Conservation (phyloP, 1,140 invertebrate genomes). For the Apis cerana region DNA sequence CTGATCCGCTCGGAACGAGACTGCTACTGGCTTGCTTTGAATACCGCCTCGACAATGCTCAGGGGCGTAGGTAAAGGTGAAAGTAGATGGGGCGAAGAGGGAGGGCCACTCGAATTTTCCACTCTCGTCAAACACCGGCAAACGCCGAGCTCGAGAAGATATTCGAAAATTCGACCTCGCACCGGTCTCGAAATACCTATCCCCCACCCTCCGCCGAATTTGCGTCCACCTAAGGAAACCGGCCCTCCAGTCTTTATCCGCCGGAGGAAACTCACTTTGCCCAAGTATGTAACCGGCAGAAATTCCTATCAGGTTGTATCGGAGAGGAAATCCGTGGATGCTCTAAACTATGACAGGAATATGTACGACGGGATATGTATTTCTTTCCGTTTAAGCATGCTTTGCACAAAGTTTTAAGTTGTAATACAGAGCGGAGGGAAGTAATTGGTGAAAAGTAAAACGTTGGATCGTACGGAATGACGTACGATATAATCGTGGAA, state of each 20-base stretch:
- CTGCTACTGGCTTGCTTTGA: constrained; percentile 41
- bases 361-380: no score
- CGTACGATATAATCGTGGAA: no score
- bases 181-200: constrained; percentile 29
- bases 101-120: constrained; percentile 59
- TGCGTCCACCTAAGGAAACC: constrained; percentile 20
- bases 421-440: no score
- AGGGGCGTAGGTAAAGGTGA: constrained; percentile 36
- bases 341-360: background rate
- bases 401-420: background rate
- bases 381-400: background rate
- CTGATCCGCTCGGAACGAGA: constrained; percentile 23
- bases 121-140: constrained; percentile 38
- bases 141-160: constrained; percentile 65
- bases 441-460: no score
- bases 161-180: constrained; percentile 29
- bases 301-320: background rate
- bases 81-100: constrained; percentile 35
- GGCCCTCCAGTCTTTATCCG: background rate
- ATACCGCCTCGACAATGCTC: constrained; percentile 45
- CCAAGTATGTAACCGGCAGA: background rate
- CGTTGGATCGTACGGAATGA: no score
- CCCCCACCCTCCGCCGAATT: constrained; percentile 14
- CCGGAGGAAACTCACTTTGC: background rate
- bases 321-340: background rate